Conservation (phyloP, 1,140 invertebrate species). For the Cyphomyrmex costatus region DNA sequence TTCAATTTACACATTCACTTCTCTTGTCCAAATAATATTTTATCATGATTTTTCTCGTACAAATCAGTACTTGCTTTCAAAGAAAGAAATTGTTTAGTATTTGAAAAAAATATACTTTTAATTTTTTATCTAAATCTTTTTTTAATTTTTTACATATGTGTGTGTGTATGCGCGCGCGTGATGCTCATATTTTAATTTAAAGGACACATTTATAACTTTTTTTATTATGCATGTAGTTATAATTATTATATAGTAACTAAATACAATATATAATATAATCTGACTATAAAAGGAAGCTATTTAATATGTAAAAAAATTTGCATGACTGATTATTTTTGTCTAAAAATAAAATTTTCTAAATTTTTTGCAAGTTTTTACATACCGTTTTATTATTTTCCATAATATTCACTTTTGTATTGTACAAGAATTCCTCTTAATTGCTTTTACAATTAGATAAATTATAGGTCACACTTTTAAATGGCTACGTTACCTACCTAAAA, state of each 20-base stretch:
- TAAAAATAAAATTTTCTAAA: background rate
- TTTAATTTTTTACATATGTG: too few relatives aligned
- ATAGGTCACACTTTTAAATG: background rate
- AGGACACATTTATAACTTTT: background rate
- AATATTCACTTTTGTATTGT: background rate
- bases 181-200: background rate
- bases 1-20: slow-evolving; percentile 23
- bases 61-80: background rate
- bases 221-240: background rate
- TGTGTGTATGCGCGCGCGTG: too few relatives aligned
- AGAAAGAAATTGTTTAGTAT: background rate
- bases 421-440: background rate
- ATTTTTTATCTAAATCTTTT: background rate
- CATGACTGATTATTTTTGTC: background rate
- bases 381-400: background rate
- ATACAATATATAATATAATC: too few relatives aligned
- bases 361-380: background rate
- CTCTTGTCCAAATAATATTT: slow-evolving; percentile 12
- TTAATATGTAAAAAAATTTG: background rate
- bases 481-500: background rate
- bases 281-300: background rate
- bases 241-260: background rate
- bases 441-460: background rate
- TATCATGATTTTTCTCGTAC: background rate
- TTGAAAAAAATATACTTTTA: background rate